These are phyloP conservation scores for Unio pictorum DNA, from an alignment of 2,888 invertebrate species.

Conservation along the genomic window DNA sequence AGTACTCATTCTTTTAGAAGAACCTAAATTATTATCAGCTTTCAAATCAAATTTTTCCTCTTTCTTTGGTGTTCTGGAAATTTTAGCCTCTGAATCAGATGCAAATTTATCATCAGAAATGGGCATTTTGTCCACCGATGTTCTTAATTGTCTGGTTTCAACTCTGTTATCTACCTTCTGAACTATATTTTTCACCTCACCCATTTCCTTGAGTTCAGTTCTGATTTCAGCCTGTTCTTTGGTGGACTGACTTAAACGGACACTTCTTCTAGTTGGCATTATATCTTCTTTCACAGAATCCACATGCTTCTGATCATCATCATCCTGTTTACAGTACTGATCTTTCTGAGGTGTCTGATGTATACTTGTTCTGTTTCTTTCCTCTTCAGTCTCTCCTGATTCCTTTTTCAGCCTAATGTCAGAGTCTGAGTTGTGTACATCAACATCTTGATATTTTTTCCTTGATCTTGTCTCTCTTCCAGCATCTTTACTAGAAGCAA, in stretches of 20 bases:
- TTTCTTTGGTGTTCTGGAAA: not conserved
- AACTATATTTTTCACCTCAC: not conserved
- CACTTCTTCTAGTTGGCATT: slow-evolving; percentile 8
- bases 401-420: too few relatives aligned
- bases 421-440: too few relatives aligned
- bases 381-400: too few relatives aligned
- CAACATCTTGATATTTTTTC: too few relatives aligned
- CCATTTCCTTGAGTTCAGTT: too few relatives aligned
- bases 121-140: too few relatives aligned
- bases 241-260: slow-evolving; percentile 7
- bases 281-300: slow-evolving; percentile 4
- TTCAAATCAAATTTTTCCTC: not conserved
- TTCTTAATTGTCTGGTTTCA: not conserved
- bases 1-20: slow-evolving; percentile 9
- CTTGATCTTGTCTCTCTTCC: too few relatives aligned
- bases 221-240: too few relatives aligned
- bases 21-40: slow-evolving; percentile 5
- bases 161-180: slow-evolving; percentile 10
- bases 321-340: too few relatives aligned
- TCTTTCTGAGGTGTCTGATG: too few relatives aligned
- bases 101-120: not conserved
- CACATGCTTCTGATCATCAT: not conserved
- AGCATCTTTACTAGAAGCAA: too few relatives aligned
- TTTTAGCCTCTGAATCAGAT: slow-evolving; percentile 3
- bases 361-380: too few relatives aligned